These are phyloP conservation scores for Neocrepidodera transversa DNA, from an alignment of 2,888 invertebrate species.

Conservation along the genomic window DNA sequence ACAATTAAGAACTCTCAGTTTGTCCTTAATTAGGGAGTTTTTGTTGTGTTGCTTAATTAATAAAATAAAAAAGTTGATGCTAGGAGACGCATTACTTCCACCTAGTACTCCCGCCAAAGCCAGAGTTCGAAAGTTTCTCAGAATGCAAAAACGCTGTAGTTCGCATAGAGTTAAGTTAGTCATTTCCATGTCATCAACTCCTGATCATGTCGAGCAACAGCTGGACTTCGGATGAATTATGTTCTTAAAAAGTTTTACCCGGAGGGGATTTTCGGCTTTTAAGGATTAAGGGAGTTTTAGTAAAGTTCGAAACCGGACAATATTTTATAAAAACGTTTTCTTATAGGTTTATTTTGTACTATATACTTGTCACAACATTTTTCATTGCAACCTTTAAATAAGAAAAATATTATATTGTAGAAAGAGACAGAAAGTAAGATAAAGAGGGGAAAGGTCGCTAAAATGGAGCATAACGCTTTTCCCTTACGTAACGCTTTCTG, in stretches of 20 bases:
- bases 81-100: slow-evolving; percentile 3
- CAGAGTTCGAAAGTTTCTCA: slow-evolving; percentile 6
- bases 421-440: too few species aligned
- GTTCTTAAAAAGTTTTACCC: slow-evolving; percentile 44
- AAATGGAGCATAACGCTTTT: too few species aligned
- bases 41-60: background rate
- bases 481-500: too few species aligned
- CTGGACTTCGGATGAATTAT: slow-evolving; percentile 48
- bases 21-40: background rate
- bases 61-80: background rate
- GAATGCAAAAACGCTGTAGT: slow-evolving; percentile 15
- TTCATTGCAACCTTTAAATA: too few species aligned
- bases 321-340: too few species aligned
- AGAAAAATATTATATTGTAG: too few species aligned
- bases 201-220: slow-evolving; percentile 49
- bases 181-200: slow-evolving; percentile 48
- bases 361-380: too few species aligned
- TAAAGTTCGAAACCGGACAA: too few species aligned
- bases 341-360: too few species aligned
- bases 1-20: background rate
- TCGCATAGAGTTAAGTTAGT: slow-evolving; percentile 39
- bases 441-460: too few species aligned
- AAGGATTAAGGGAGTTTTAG: too few species aligned
- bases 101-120: background rate
- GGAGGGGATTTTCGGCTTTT: slow-evolving; percentile 28